Conservation (phyloP, 2,113 vertebrate genomes). For the Tauraco erythrolophus region DNA sequence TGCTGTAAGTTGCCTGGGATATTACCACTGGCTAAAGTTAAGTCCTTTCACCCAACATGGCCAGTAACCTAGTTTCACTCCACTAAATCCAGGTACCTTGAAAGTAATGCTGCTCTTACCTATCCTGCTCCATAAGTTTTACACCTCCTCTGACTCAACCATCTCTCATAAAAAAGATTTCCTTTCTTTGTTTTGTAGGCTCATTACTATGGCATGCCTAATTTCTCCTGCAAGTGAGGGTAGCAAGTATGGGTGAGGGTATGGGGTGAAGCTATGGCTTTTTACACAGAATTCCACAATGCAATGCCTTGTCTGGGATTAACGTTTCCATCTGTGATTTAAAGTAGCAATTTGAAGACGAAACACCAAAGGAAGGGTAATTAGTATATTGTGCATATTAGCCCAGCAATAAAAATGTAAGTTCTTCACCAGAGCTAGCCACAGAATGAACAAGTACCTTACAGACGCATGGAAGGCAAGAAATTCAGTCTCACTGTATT, state of each 20-base stretch:
- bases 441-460: constrained; percentile 59
- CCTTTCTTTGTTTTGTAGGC: constrained; percentile 46
- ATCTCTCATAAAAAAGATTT: neutral
- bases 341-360: neutral
- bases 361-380: neutral
- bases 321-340: neutral
- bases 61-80: constrained; percentile 54
- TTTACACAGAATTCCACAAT: constrained; percentile 15
- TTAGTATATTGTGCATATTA: neutral
- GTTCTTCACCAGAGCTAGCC: constrained; percentile 68
- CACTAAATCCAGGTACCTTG: neutral
- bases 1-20: neutral
- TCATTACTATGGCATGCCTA: neutral
- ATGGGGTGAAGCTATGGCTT: constrained; percentile 11
- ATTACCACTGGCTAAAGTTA: neutral
- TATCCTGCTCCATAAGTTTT: constrained; percentile 62
- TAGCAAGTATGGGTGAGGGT: neutral
- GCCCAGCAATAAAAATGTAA: constrained; percentile 35
- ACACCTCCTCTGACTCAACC: neutral
- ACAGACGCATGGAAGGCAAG: constrained; percentile 66
- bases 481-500: constrained; percentile 49
- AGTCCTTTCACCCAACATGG: neutral
- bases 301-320: neutral
- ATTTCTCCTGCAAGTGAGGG: constrained; percentile 51
- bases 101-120: constrained; percentile 19